These are phyloP conservation scores for Thyatira batis DNA, from an alignment of 2,888 invertebrate genomes.

Conservation along the genomic window DNA sequence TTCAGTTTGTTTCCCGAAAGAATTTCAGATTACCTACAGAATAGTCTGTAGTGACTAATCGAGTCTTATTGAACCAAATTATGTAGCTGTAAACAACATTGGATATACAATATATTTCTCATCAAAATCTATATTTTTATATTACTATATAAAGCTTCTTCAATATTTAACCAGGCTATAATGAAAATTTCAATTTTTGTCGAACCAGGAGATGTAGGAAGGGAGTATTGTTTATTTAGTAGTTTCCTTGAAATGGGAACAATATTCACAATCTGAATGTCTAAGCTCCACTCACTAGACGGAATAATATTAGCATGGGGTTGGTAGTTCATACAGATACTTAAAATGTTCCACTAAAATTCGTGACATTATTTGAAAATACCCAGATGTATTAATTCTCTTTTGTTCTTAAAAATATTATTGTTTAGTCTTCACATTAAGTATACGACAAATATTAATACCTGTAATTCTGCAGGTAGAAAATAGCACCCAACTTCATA, in stretches of 20 bases:
- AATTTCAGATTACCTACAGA: too few species aligned
- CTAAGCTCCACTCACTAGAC: not conserved
- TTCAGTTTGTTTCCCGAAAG: too few species aligned
- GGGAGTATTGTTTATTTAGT: slow-evolving; percentile 5
- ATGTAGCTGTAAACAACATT: too few species aligned
- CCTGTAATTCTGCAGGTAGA: too few species aligned
- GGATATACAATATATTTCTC: not conserved
- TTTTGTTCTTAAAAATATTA: too few species aligned
- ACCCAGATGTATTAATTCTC: too few species aligned
- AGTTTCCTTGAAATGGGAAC: slow-evolving; percentile 14
- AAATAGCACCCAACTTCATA: too few species aligned
- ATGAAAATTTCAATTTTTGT: not conserved
- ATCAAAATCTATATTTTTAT: not conserved
- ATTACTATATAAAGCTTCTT: not conserved
- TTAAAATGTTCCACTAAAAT: not conserved
- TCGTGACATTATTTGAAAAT: too few species aligned
- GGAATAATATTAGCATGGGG: not conserved
- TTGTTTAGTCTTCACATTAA: too few species aligned
- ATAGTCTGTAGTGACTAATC: too few species aligned
- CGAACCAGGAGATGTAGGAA: not conserved
- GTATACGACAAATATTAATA: too few species aligned
- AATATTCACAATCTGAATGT: not conserved
- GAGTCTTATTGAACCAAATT: too few species aligned
- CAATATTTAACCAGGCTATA: not conserved
- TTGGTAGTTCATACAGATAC: slow-evolving; percentile 1